Evolutionary conservation across 1,140 invertebrate species (phyloP), one percentile per base, ranked within the genome.

Genomic region (Leptestheria dahalacensis): DNA sequence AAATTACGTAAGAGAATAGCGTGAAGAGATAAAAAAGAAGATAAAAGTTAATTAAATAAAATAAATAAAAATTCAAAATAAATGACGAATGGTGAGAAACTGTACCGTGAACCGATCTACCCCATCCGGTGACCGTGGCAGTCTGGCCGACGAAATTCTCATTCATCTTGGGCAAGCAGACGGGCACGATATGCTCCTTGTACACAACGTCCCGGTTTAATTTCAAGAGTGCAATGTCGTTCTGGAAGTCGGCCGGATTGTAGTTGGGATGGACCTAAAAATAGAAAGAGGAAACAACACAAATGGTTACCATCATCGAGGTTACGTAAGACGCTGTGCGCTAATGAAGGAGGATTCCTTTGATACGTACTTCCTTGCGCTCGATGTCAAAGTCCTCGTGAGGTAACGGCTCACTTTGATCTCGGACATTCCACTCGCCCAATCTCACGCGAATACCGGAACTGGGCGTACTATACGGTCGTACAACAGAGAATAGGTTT

Each of bases 91-190:
- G 10, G 25, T 6, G 25, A 56, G 48, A 18, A 56, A 56, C 33
- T 64, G 65, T 82, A 58, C 88, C 88, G 67, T 92, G 88, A 63
- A 85, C 75, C 1, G 88, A 91, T 49, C 88, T 71, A 11, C 89
- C 90, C 89, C 89, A 93, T 18, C 90, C 90, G 0, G 88, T 87
- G 0, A 93, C 89, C 0, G 88, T 92, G 11, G 86, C 90, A 67
- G 82, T 85, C 66, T 85, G 81, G 2, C 89, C 89, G 0, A 83
- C 79, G 24, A 92, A 72, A 68, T 88, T 88, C 48, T 84, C 76
- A 63, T 81, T 78, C 48, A 79, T 77, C 1, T 81, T 78, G 23
- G 88, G 88, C 61, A 91, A 70, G 72, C 85, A 88, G 54, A 91
- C 88, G 1, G 90, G 90, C 46, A 91, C 76, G 59, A 93, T 91